phyloP scores from a whole-genome alignment of 2,797 vertebrate genomes.

The Meda fulgida region DNA sequence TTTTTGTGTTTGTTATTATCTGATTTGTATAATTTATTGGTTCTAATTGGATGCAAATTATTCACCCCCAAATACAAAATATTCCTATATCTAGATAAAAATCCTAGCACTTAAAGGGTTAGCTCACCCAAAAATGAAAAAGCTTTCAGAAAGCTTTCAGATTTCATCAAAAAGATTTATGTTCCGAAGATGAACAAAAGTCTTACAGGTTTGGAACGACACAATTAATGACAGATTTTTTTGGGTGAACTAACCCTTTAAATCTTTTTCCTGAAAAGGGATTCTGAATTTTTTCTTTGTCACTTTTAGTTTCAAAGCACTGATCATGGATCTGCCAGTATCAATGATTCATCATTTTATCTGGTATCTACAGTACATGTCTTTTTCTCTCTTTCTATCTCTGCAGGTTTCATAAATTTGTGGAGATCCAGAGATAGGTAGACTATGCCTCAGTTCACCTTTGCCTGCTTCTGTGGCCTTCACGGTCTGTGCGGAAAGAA shows the following conservation, averaged over 20 bases:
- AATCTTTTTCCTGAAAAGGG: too few relatives aligned
- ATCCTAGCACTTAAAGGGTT: neutral
- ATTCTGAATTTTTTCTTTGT: neutral
- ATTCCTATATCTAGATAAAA: neutral
- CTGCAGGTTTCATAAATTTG: constrained; percentile 63
- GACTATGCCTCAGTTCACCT: constrained; percentile 93
- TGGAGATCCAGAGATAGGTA: constrained; percentile 63
- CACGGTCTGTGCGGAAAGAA: constrained; percentile 86
- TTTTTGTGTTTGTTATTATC: neutral
- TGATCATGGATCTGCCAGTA: neutral
- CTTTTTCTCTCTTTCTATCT: constrained; percentile 35
- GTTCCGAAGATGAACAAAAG: too few relatives aligned
- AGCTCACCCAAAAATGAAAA: too few relatives aligned
- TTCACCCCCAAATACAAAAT: neutral
- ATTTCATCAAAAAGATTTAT: too few relatives aligned
- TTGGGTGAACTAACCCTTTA: too few relatives aligned
- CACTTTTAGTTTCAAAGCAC: neutral
- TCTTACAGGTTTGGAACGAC: too few relatives aligned
- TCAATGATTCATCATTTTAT: constrained; percentile 35
- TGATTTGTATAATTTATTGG: neutral
- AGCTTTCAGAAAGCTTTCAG: too few relatives aligned
- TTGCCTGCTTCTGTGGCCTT: constrained; percentile 94
- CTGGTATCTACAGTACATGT: constrained; percentile 29
- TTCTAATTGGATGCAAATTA: neutral
- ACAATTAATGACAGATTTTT: too few relatives aligned